These are phyloP conservation scores for Tolypeutes matacus DNA, from an alignment of 2,797 vertebrate species.

Conservation along the genomic window DNA sequence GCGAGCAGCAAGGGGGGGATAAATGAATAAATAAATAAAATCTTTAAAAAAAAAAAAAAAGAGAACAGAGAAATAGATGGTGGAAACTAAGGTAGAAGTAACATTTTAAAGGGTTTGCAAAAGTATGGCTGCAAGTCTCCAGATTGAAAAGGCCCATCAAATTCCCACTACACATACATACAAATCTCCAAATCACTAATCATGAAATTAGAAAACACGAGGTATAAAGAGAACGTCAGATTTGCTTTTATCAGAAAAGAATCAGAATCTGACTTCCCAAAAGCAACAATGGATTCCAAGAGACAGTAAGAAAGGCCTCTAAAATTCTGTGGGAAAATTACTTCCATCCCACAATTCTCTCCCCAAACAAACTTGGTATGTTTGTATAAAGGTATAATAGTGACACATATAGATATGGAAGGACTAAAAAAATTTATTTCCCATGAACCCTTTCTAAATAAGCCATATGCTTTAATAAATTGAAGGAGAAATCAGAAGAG, in stretches of 20 bases:
- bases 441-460: background rate
- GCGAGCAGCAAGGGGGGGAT: no score
- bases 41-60: no score
- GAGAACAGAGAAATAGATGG: background rate
- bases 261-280: background rate
- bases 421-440: background rate
- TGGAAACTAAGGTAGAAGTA: background rate
- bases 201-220: background rate
- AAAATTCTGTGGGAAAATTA: conserved; percentile 30
- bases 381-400: background rate
- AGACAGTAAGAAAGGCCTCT: background rate
- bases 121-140: background rate
- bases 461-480: background rate
- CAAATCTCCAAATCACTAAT: background rate
- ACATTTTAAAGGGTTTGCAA: background rate
- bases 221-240: background rate
- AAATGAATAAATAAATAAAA: no score
- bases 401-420: background rate
- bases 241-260: background rate
- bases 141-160: background rate
- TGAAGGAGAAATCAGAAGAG: background rate
- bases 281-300: background rate
- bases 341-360: background rate
- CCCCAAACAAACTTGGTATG: background rate
- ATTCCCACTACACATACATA: background rate